These are phyloP conservation scores for Aphis craccivora DNA, from an alignment of 1,140 invertebrate species.

Conservation along the genomic window DNA sequence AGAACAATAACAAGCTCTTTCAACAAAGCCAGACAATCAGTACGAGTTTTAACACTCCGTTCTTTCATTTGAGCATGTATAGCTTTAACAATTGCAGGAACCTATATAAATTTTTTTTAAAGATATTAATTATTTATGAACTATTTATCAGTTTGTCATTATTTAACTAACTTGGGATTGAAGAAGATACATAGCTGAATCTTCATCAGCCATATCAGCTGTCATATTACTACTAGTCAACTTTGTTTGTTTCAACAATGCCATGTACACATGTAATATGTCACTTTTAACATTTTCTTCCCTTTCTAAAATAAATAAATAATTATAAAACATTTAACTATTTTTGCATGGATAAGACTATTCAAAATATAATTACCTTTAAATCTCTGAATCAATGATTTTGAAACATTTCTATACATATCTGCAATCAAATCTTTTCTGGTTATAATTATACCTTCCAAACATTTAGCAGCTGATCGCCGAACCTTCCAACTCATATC, in stretches of 20 bases:
- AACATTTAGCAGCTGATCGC: slow-evolving; percentile 93
- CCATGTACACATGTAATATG: slow-evolving; percentile 95
- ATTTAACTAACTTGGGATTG: slow-evolving; percentile 62
- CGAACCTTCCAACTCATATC: slow-evolving; percentile 99
- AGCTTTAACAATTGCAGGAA: slow-evolving; percentile 83
- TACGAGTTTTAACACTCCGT: slow-evolving; percentile 91
- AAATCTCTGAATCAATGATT: slow-evolving; percentile 88
- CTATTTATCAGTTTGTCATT: not conserved
- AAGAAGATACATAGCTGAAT: slow-evolving; percentile 62
- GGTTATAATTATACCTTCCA: slow-evolving; percentile 93
- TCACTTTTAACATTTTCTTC: slow-evolving; percentile 99
- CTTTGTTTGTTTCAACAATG: slow-evolving; percentile 87
- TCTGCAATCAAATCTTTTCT: slow-evolving; percentile 89
- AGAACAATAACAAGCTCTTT: slow-evolving; percentile 89
- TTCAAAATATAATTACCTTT: slow-evolving; percentile 73
- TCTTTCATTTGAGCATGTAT: slow-evolving; percentile 91
- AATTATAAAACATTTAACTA: not conserved
- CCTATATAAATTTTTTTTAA: slow-evolving; percentile 63
- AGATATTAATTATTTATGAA: not conserved
- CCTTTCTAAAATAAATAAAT: slow-evolving; percentile 73
- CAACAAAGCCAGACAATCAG: slow-evolving; percentile 89
- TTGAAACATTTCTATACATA: slow-evolving; percentile 88
- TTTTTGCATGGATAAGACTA: slow-evolving; percentile 23
- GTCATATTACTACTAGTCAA: slow-evolving; percentile 74
- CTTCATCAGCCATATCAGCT: slow-evolving; percentile 80